Base-by-base conservation (phyloP, 2,113 vertebrate species). In the Ameiurus melas region DNA sequence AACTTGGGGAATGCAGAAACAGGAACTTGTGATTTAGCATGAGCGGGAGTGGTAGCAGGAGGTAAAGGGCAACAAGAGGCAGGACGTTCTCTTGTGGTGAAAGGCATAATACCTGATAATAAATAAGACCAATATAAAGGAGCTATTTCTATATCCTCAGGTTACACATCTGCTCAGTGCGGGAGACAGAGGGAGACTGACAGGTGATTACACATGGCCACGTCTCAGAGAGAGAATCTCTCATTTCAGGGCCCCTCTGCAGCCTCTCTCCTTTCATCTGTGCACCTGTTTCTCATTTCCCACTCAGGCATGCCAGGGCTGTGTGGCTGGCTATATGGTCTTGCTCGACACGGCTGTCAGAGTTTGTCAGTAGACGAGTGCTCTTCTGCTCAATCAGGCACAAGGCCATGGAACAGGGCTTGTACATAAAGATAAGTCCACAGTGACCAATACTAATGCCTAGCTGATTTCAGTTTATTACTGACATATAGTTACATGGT, bases 281-380 rank as follows among this genome's bases (percentile, higher is more conserved):
- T 89, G 88, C 91, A 92, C 90, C 91, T 92, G 91, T 92, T 92
- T 90, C 86, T 90, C 88, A 92, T 91, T 92, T 90, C 91, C 90
- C 84, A 58, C 70, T 88, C 78, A 85, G 88, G 88, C 90, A 91
- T 91, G 86, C 84, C 66, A 88, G 85, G 70, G 68, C 58, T 80
- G 27, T 68, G 33, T 47, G 73, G 87, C 85, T 79, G 79, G 57
- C 78, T 66, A 66, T 27, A 87, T 39, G 14, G 86, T 81, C 87
- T 66, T 43, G 10, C 89, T 89, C 57, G 88, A 89, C 89, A 87
- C 88, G 85, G 89, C 90, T 91, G 91, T 92, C 89, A 86, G 88
- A 90, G 73, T 89, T 70, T 39, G 81, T 91, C 91, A 91, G 85
- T 71, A 90, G 70, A 90, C 17, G 47, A 86, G 64, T 33, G 62